Evolutionary conservation across 2,888 invertebrate species (phyloP), one percentile per base, ranked within the genome.

Genomic region (Aporophyla lueneburgensis): DNA sequence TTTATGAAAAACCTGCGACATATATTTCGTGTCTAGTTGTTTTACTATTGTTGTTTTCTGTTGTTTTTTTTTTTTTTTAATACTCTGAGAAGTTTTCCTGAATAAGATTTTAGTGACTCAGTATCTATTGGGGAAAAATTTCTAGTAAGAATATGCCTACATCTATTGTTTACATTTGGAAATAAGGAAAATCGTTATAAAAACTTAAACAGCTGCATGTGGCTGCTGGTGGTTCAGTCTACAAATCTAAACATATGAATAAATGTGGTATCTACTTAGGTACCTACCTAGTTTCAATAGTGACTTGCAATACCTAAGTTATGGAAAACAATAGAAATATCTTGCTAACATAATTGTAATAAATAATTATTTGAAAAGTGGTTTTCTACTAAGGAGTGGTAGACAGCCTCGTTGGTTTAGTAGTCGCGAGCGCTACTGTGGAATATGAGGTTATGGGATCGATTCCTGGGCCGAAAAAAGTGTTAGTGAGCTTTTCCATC

Each of bases 181-280:
- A 67, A 10, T 62, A 51, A 63, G 51, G 74, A 74, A 43, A 78
- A 73, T 2, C 0, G 9, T n/a, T 43, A 33, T 33, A n/a, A 33
- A 78, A 78, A 16, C 19, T 24, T 24, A 14, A 49, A 24, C n/a
- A 27, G 4, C 33, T 27, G 2, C 10, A 40, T 40, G 33, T 33
- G 33, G 33, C 33, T 33, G 33, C 33, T 33, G 3, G 3, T 40
- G 10, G 21, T 19, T 21, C 21, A 21, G 40, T 33, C n/a, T 40
- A n/a, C 2, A 68, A 19, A 27, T 54, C 4, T n/a, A 19, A 33
- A 68, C 27, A 59, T 21, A 56, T 61, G 49, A 63, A 49, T 77
- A 43, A 71, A 56, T 49, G 49, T 49, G 46, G n/a, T 62, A 43
- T n/a, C 1, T n/a, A 27, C 7, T 49, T 54, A 54, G 21, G 67